Conservation (phyloP, 2,113 vertebrate species). For the Corapipo altera region DNA sequence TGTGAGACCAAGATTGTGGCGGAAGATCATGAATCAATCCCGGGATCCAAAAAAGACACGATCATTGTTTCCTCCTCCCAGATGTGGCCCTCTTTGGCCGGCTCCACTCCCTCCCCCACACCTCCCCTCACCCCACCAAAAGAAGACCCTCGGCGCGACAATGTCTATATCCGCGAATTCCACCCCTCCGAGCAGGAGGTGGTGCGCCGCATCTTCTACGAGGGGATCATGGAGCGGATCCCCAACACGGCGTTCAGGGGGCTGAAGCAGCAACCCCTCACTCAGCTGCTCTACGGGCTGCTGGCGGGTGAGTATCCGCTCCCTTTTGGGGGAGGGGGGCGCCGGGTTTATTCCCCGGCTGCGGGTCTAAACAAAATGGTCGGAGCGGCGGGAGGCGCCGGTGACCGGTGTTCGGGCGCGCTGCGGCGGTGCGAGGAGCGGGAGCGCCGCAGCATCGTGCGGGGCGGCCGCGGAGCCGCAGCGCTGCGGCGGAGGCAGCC, state of each 20-base stretch:
- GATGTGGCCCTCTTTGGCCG: slow-evolving; percentile 84
- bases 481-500: background rate
- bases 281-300: slow-evolving; percentile 86
- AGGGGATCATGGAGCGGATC: slow-evolving; percentile 95
- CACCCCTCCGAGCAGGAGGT: slow-evolving; percentile 84
- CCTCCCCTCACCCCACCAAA: slow-evolving; percentile 47
- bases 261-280: slow-evolving; percentile 85
- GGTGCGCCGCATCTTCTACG: slow-evolving; percentile 92
- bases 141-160: slow-evolving; percentile 74
- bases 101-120: slow-evolving; percentile 21
- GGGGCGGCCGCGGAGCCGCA: background rate
- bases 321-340: background rate
- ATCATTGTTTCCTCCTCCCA: slow-evolving; percentile 79
- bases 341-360: background rate
- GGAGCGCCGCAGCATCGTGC: background rate
- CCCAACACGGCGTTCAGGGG: slow-evolving; percentile 93
- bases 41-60: slow-evolving; percentile 87
- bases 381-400: background rate
- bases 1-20: slow-evolving; percentile 98
- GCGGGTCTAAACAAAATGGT: background rate
- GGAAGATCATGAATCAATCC: slow-evolving; percentile 89
- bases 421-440: background rate
- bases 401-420: background rate
- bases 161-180: slow-evolving; percentile 89
- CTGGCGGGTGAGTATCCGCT: slow-evolving; percentile 84